Base-by-base conservation (phyloP, 1,140 invertebrate genomes). In the Phortica variegata region DNA sequence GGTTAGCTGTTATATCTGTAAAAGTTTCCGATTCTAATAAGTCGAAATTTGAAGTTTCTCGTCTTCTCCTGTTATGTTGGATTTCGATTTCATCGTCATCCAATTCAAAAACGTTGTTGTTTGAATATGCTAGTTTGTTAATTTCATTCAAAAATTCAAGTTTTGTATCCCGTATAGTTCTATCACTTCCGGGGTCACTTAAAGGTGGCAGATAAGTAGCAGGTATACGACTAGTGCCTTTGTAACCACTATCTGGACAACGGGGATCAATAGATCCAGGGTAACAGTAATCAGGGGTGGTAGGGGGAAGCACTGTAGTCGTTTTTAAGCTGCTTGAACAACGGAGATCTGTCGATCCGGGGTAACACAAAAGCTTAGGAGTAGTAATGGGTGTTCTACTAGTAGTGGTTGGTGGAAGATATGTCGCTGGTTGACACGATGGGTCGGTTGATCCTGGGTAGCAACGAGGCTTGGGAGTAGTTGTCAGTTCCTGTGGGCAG, bases 191-290 rank as follows among this genome's bases (percentile, higher is more conserved):
- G 29, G 72, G 48, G 51, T 77, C 19, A 52, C 71, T 55, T 8
- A 79, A 77, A 12, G 79, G 80, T 12, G 79, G 80, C 39, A 80
- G 61, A 50, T 81, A 81, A 3, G 79, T 80, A 23, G 78, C 76
- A 13, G 80, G 79, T 31, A 81, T 79, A 37, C 80, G 80, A 10
- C 79, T 82, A 26, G 79, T 81, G 3, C 66, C 66, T 38, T 40
- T 65, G 38, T 69, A 69, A 15, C 78, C 79, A 18, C 78, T 78
- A 49, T 79, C 77, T 3, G 81, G 80, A 49, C 82, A 84, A 43
- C 80, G 81, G 6, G 82, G 82, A 75, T 84, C 82, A 34, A 70
- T 78, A 9, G 81, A 82, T 31, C 83, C 83, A 5, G 82, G 81
- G 49, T 80, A 83, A 54, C 82, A 83, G 23, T 78, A 78, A 39